phyloP scores from a whole-genome alignment of 2,888 invertebrate species.

The Chrysolina americana region DNA sequence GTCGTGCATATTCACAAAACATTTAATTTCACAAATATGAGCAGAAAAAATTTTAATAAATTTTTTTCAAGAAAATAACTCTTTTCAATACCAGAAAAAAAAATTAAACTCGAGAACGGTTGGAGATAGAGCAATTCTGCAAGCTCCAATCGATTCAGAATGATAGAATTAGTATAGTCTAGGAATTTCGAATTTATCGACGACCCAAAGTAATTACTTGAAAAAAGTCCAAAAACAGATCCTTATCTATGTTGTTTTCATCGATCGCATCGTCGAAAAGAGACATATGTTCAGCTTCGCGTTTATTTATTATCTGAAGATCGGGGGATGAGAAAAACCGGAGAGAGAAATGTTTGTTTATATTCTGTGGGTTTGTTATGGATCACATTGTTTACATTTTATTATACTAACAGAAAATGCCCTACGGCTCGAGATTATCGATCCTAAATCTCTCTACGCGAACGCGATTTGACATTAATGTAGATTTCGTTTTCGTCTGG shows the following conservation, averaged over 20 bases:
- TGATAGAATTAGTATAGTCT: too few relatives aligned
- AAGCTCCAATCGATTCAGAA: too few relatives aligned
- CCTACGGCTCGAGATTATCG: constrained; percentile 38
- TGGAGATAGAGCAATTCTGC: too few relatives aligned
- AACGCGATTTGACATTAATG: constrained; percentile 11
- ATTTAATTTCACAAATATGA: too few relatives aligned
- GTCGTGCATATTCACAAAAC: too few relatives aligned
- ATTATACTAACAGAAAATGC: constrained; percentile 46
- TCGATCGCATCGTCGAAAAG: constrained; percentile 14
- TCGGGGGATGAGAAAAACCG: constrained; percentile 42
- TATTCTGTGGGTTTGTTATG: constrained; percentile 41
- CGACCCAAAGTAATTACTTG: too few relatives aligned
- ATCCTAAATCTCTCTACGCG: constrained; percentile 25
- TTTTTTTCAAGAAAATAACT: too few relatives aligned
- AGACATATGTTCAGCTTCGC: constrained; percentile 16
- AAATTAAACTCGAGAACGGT: too few relatives aligned
- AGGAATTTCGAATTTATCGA: too few relatives aligned
- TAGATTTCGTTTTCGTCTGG: constrained; percentile 9
- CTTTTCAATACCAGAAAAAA: too few relatives aligned
- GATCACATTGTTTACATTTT: constrained; percentile 47
- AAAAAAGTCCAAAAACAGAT: constrained; percentile 20
- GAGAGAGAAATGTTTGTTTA: constrained; percentile 40
- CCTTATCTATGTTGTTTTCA: constrained; percentile 20
- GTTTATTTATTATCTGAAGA: constrained; percentile 45
- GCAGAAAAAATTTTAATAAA: too few relatives aligned